Evolutionary conservation across 2,113 vertebrate species (phyloP), one percentile per base, ranked within the genome.

Genomic region (Malurus cyaneus): DNA sequence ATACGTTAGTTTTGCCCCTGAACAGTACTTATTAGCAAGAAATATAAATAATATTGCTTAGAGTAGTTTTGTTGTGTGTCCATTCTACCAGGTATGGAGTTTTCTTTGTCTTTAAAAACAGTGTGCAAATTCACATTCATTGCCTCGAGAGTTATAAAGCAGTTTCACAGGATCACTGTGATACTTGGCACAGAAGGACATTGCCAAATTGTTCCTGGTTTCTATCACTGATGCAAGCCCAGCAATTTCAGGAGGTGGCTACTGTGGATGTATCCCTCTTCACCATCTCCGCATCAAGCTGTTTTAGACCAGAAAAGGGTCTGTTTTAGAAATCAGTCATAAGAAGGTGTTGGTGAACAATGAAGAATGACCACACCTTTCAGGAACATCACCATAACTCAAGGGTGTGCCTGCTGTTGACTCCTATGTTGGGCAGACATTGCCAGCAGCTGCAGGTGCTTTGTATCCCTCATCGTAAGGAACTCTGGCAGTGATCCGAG

Each of bases 401-500:
- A 34, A 72, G 18, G 20, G 3, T 7, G 0, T 31, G 34, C 29
- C 46, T 65, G 34, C 42, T n/a, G 32, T 60, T 7, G 3, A 3
- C 8, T 39, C 42, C 62, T 59, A 1, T 0, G 0, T 10, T n/a
- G 44, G 52, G 42, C 39, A 57, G 50, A 23, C 14, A 2, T 20
- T 59, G 8, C 56, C 2, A 1, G 29, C 9, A 29, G 18, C 53
- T 82, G 65, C 67, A 67, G 32, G 39, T 69, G 6, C 65, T 82
- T 89, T 36, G 14, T 64, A 42, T 60, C 26, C 15, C 19, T 82
- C 61, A 34, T 21, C 20, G 12, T 14, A 4, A 72, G 39, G n/a
- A 65, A 2, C n/a, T 53, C 66, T 24, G 31, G 53, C 49, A 86
- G 50, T 42, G 18, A 62, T 25, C 14, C 0, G 1, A 26, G 23